Conservation (phyloP, 2,888 invertebrate genomes). For the Pammene aurita region DNA sequence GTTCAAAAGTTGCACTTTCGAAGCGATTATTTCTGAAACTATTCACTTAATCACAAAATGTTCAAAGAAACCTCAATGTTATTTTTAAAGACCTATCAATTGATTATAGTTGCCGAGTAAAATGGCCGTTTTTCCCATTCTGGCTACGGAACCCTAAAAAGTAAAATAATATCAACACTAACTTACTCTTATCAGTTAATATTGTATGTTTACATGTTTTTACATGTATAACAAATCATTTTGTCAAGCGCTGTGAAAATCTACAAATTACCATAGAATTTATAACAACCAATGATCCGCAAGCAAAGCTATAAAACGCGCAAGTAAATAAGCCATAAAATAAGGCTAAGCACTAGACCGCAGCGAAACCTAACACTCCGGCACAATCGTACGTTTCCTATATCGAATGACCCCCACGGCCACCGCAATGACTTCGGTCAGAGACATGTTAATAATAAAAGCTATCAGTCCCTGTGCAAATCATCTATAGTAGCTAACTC, state of each 20-base stretch:
- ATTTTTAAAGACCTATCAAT: no score
- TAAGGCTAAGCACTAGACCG: slow-evolving; percentile 38
- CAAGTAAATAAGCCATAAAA: slow-evolving; percentile 37
- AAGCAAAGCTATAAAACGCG: slow-evolving; percentile 27
- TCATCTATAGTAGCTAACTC: no score
- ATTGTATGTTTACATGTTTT: no score
- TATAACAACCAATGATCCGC: slow-evolving; percentile 29
- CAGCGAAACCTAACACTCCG: slow-evolving; percentile 31
- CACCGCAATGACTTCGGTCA: slow-evolving; percentile 28
- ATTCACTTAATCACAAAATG: no score
- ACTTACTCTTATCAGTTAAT: background rate
- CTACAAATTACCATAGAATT: slow-evolving; percentile 17
- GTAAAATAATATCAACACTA: background rate
- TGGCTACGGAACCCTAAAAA: no score
- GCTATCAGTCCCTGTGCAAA: background rate
- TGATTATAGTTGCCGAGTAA: no score
- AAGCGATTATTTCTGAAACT: no score
- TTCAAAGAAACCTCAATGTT: no score
- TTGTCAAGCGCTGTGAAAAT: slow-evolving; percentile 1
- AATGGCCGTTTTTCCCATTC: no score
- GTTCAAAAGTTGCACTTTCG: no score
- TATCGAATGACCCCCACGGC: slow-evolving; percentile 36
- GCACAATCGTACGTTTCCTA: slow-evolving; percentile 36
- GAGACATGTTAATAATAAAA: background rate
- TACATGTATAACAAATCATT: no score